A percentile compares a stretch with the other conserved stretches of the same genome.
phyloP scores from a whole-genome alignment of 2,797 vertebrate species.

The Periophthalmus magnuspinnatus region DNA sequence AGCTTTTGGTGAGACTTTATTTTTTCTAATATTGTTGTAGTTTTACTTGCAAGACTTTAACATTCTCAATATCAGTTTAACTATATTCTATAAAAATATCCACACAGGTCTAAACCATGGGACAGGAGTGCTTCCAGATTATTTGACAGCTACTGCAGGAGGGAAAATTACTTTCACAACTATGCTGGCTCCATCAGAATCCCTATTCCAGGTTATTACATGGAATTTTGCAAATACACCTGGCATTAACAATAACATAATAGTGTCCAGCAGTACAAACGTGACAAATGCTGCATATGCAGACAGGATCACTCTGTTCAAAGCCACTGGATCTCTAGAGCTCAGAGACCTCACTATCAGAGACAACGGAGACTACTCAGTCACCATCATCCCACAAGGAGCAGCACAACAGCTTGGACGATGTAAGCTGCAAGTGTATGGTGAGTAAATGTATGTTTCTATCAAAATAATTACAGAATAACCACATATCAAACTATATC shows the following conservation, averaged over 20 bases:
- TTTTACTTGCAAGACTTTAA: slow-evolving; percentile 1
- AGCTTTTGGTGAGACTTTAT: not conserved
- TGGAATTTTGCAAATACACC: slow-evolving; percentile 22
- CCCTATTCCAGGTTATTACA: not conserved
- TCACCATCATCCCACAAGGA: not conserved
- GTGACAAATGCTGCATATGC: not conserved
- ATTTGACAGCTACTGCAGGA: slow-evolving; percentile 22
- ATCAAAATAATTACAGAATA: not conserved
- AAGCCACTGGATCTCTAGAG: slow-evolving; percentile 50
- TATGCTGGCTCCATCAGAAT: slow-evolving; percentile 13
- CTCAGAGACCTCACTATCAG: slow-evolving; percentile 37
- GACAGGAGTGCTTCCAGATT: slow-evolving; percentile 28
- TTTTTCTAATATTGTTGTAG: not conserved
- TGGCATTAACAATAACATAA: not conserved
- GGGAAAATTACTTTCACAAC: slow-evolving; percentile 36
- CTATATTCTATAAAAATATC: not conserved
- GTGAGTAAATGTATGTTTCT: slow-evolving; percentile 21
- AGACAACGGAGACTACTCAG: slow-evolving; percentile 39
- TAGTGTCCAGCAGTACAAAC: fast-evolving
- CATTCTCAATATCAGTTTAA: not conserved
- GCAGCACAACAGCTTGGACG: fast-evolving
- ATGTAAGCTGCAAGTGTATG: slow-evolving; percentile 17
- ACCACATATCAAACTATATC: no score
- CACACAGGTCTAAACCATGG: slow-evolving; percentile 32
- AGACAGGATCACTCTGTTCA: slow-evolving; percentile 46